A percentile compares a stretch with the other conserved stretches of the same genome.
phyloP scores from a whole-genome alignment of 2,888 invertebrate species.

The Alitta virens region DNA sequence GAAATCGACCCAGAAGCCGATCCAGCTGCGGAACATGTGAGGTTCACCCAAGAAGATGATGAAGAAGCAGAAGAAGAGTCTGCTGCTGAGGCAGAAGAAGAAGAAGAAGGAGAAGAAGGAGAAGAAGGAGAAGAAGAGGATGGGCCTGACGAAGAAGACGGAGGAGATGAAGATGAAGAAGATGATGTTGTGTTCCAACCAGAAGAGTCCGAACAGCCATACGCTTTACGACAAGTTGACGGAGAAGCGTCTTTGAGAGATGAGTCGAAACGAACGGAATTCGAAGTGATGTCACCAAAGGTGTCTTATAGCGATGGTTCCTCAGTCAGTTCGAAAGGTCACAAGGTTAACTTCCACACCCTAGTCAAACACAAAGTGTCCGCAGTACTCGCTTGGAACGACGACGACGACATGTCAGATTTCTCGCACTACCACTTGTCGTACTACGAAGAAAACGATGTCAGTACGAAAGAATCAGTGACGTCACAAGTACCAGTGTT shows the following conservation, averaged over 20 bases:
- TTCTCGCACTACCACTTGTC: neutral
- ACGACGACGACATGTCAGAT: neutral
- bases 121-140: too few species aligned
- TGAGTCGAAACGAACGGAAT: neutral
- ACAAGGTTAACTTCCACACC: neutral
- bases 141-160: too few species aligned
- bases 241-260: slow-evolving; percentile 16
- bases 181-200: neutral
- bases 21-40: neutral
- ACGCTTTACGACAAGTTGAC: slow-evolving; percentile 7
- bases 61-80: too few species aligned
- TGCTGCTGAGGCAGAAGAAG: too few species aligned
- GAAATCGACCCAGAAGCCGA: neutral
- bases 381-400: slow-evolving; percentile 2
- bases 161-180: too few species aligned
- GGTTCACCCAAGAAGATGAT: too few species aligned
- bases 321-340: too few species aligned
- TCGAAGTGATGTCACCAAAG: too few species aligned
- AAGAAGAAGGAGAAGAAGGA: too few species aligned
- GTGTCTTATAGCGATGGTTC: too few species aligned
- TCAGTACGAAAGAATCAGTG: neutral
- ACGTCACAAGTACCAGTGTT: neutral
- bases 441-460: neutral
- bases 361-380: slow-evolving; percentile 3
- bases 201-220: neutral